Conservation (phyloP, 2,888 invertebrate species). For the Pomacea canaliculata region DNA sequence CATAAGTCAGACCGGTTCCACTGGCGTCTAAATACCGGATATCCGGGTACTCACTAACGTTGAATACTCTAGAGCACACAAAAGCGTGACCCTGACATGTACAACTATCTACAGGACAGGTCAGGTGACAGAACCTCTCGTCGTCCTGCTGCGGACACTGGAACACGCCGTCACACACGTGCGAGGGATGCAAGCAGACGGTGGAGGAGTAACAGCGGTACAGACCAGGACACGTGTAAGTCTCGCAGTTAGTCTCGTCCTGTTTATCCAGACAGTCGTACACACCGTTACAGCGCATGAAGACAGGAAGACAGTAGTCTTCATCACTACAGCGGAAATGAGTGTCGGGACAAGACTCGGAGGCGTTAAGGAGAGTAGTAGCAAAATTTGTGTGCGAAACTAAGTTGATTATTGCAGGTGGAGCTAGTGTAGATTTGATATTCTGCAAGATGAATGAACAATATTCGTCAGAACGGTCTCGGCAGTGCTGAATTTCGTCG, state of each 20-base stretch:
- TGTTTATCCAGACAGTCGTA: conserved; percentile 12
- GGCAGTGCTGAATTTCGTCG: too few relatives aligned
- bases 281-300: conserved; percentile 16
- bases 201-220: conserved; percentile 12
- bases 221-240: conserved; percentile 9
- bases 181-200: conserved; percentile 16
- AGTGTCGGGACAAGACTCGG: too few relatives aligned
- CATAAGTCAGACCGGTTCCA: neutral
- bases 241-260: conserved; percentile 8
- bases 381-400: too few relatives aligned
- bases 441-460: too few relatives aligned
- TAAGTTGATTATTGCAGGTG: too few relatives aligned
- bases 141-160: conserved; percentile 23
- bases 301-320: too few relatives aligned
- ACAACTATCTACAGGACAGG: conserved; percentile 8
- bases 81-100: conserved; percentile 16
- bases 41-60: neutral
- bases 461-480: too few relatives aligned
- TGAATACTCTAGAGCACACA: neutral
- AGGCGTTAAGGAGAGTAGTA: too few relatives aligned
- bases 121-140: conserved; percentile 6
- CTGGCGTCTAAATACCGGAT: conserved; percentile 18
- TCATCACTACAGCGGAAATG: too few relatives aligned
- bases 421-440: too few relatives aligned
- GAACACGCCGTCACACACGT: conserved; percentile 20